Evolutionary conservation across 2,797 vertebrate species (phyloP), one percentile per base, ranked within the genome.

Genomic region (Tragopan temminckii): DNA sequence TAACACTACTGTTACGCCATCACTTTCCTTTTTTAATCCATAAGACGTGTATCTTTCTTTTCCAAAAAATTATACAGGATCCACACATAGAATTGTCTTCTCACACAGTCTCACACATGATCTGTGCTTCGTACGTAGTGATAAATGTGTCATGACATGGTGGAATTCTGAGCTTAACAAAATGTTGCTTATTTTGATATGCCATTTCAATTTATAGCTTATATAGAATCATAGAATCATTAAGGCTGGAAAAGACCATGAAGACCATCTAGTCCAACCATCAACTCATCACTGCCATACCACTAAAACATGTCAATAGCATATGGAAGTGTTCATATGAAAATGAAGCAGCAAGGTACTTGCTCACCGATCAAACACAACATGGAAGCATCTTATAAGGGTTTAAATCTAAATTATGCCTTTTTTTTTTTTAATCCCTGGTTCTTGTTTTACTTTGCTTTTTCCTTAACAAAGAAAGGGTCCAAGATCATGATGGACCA

Each of bases 391-490:
- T 48, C 31, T 88, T 48, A 0, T 23, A 70, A 35, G 8, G 8
- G 48, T 78, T 87, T 66, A 42, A 71, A 9, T 38, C 29, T 90
- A 17, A 62, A 69, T 31, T 21, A 71, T 66, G 6, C 13, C 12
- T 70, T 45, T 50, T 36, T 33, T 5, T 2, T 0, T 55, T 55
- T 55, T 7, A 7, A 7, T 31, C 5, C 8, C 1, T 3, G 2
- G 1, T 55, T 75, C 40, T 67, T 77, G 6, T 80, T 90, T 80
- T 31, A 27, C 25, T 58, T 89, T 72, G n/a, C 24, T 55, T 81
- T 91, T 91, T 76, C 46, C 89, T 52, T 76, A 70, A 43, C 57
- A 57, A 84, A 79, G 16, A 55, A 77, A 25, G 25, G 46, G 38
- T 23, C 80, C 87, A 45, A 78, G 15, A 55, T 71, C 5, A 40